These are phyloP conservation scores for Pollenia amentaria DNA, from an alignment of 2,888 invertebrate genomes.

Conservation along the genomic window DNA sequence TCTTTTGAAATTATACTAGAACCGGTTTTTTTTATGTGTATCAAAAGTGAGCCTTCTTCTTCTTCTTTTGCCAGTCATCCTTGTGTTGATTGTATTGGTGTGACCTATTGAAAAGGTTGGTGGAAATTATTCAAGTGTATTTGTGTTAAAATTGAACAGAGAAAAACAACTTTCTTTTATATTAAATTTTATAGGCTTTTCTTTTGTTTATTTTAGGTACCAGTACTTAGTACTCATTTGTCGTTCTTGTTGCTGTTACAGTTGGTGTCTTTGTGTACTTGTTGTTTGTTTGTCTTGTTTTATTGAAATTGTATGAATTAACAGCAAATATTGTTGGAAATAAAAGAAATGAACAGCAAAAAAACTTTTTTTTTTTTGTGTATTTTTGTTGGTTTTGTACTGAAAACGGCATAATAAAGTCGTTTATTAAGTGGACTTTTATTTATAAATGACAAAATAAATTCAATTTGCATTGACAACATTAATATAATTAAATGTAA, in stretches of 20 bases:
- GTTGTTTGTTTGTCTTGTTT: constrained; percentile 51
- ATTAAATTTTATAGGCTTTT: constrained; percentile 28
- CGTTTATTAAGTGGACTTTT: constrained; percentile 44
- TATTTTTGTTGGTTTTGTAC: background rate
- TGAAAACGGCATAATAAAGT: constrained; percentile 45
- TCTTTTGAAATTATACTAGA: background rate
- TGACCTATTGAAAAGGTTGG: constrained; percentile 3
- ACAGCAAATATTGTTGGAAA: constrained; percentile 34
- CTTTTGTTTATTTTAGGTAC: constrained; percentile 41
- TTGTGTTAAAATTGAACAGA: background rate
- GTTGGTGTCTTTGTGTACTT: constrained; percentile 22
- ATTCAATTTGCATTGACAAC: constrained; percentile 40
- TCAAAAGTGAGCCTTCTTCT: background rate
- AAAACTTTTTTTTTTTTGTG: background rate
- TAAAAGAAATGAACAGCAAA: constrained; percentile 20
- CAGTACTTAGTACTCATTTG: constrained; percentile 1
- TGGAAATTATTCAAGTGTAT: constrained; percentile 34
- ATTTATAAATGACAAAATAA: constrained; percentile 53
- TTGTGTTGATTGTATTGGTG: background rate
- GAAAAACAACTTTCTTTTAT: constrained; percentile 8
- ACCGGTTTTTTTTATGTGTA: background rate
- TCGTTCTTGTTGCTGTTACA: constrained; percentile 3
- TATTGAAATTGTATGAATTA: constrained; percentile 53
- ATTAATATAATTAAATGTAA: constrained; percentile 60
- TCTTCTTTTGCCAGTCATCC: background rate